A percentile compares a stretch with the other conserved stretches of the same genome.
phyloP scores from a whole-genome alignment of 2,797 vertebrate species.

The Lutjanus campechanus region DNA sequence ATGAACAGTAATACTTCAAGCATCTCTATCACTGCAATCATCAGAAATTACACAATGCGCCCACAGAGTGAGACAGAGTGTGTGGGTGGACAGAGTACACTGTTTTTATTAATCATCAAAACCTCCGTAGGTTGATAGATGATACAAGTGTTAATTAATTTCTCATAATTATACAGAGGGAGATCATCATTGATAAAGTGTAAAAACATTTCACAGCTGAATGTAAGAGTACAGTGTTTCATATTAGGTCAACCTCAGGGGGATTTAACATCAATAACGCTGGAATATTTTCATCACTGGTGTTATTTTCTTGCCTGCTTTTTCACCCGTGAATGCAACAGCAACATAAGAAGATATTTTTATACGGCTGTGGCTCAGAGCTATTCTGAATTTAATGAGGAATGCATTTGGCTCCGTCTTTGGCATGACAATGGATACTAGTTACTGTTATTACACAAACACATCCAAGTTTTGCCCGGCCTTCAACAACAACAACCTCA shows the following conservation, averaged over 20 bases:
- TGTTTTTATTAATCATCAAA: constrained; percentile 77
- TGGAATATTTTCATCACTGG: constrained; percentile 58
- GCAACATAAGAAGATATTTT: constrained; percentile 65
- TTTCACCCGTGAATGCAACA: constrained; percentile 46
- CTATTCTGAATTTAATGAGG: constrained; percentile 73
- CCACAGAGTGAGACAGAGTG: constrained; percentile 62
- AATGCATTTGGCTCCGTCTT: constrained; percentile 62
- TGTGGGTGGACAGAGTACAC: constrained; percentile 72
- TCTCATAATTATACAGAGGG: constrained; percentile 67
- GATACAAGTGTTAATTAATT: constrained; percentile 77
- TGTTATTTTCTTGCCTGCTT: constrained; percentile 50
- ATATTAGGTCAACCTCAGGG: constrained; percentile 51
- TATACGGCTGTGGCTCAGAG: constrained; percentile 56
- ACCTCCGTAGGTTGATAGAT: constrained; percentile 73
- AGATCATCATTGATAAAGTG: constrained; percentile 67
- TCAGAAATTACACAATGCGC: constrained; percentile 71
- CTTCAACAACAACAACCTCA: constrained; percentile 44
- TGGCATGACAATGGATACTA: constrained; percentile 61
- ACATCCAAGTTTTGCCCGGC: constrained; percentile 42
- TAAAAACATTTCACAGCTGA: constrained; percentile 59
- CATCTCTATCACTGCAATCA: constrained; percentile 66
- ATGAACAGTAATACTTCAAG: constrained; percentile 71
- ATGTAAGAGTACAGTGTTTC: constrained; percentile 31
- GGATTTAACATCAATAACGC: constrained; percentile 59
- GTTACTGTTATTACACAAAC: constrained; percentile 67